These are phyloP conservation scores for chimpanzee (Pan troglodytes) DNA, from an alignment of 2,113 vertebrate species.

Conservation along the genomic window NHGRI_mPanTro3-v2.1_pri NC_072402.2:58795501-58796000, in stretches of 20 bases:
- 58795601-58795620: not conserved
- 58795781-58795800: not conserved
- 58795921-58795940: not conserved
- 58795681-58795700: not conserved
- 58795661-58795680: not conserved
- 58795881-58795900: not conserved
- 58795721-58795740: not conserved
- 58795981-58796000: not conserved
- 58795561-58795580: not conserved
- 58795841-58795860: not conserved
- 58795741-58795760: not conserved
- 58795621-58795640: not conserved
- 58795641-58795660: not conserved
- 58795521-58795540: not conserved
- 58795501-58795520: not conserved
- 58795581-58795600: not conserved
- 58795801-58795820: not conserved
- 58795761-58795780: not conserved
- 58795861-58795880: not conserved
- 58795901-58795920: not conserved
- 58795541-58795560: not conserved
- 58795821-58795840: not conserved
- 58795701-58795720: not conserved
- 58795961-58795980: not conserved
- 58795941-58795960: not conserved